phyloP scores from a whole-genome alignment of 2,888 invertebrate genomes.

The Eutolmus rufibarbis region DNA sequence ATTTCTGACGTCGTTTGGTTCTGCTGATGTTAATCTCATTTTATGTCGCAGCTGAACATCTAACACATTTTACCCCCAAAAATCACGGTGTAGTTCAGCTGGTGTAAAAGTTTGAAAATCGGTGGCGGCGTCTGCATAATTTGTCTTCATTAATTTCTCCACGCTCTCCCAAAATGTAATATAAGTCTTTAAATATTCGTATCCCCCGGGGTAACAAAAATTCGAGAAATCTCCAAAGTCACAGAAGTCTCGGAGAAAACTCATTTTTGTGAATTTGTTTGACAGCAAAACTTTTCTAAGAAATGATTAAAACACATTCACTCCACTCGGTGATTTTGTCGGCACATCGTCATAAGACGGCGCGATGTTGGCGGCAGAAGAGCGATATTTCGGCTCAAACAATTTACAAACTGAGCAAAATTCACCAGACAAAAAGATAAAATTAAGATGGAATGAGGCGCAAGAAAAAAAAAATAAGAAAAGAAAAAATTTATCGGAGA shows the following conservation, averaged over 20 bases:
- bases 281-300: not conserved
- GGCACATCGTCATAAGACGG: not conserved
- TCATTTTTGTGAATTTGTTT: slow-evolving; percentile 27
- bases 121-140: not conserved
- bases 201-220: not conserved
- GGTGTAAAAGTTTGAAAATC: not conserved
- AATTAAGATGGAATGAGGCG: not conserved
- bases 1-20: not conserved
- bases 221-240: not conserved
- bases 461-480: not conserved
- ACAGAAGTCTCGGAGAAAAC: slow-evolving; percentile 3
- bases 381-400: not conserved
- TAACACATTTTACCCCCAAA: not conserved
- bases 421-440: not conserved
- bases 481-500: not conserved
- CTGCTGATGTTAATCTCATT: not conserved
- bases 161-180: not conserved
- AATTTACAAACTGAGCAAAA: not conserved
- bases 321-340: not conserved
- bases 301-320: slow-evolving; percentile 30
- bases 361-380: not conserved
- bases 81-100: not conserved
- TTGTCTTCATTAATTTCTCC: not conserved
- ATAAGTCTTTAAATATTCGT: not conserved
- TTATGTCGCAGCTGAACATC: not conserved